Percentiles rank a stretch among this genome's conserved stretches.
These are phyloP conservation scores for Atta cephalotes DNA, from an alignment of 1,140 invertebrate species.

Conservation along the genomic window DNA sequence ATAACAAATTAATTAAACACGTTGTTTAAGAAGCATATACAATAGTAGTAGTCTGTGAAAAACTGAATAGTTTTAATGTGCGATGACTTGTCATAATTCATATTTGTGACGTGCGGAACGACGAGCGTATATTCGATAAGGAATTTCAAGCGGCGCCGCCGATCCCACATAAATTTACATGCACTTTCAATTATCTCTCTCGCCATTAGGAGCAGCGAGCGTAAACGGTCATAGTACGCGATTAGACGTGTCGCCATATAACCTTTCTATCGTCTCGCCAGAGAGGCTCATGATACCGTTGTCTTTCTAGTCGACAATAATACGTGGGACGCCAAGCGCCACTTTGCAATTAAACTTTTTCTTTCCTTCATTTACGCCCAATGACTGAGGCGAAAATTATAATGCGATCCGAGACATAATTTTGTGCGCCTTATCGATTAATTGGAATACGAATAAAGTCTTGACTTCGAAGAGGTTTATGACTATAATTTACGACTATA, in stretches of 20 bases:
- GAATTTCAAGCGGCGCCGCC: constrained; percentile 73
- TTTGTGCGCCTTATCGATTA: constrained; percentile 9
- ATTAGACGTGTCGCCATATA: constrained; percentile 60
- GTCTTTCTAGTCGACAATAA: constrained; percentile 52
- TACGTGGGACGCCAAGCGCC: constrained; percentile 31
- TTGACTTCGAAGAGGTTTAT: background rate
- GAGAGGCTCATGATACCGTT: constrained; percentile 1
- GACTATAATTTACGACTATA: constrained; percentile 26
- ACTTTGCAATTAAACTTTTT: constrained; percentile 46
- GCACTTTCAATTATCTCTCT: constrained; percentile 74
- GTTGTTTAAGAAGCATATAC: no score
- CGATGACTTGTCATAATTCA: constrained; percentile 24
- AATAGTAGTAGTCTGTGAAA: no score
- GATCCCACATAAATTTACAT: constrained; percentile 79
- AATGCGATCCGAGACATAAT: constrained; percentile 1
- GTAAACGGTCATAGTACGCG: constrained; percentile 30
- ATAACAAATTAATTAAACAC: no score
- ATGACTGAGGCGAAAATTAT: constrained; percentile 53
- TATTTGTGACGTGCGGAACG: constrained; percentile 24
- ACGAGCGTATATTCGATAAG: constrained; percentile 26
- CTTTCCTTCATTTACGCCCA: background rate
- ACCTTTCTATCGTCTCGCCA: constrained; percentile 54
- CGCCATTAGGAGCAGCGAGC: constrained; percentile 33
- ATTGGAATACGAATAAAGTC: constrained; percentile 32
- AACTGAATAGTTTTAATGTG: background rate